These are phyloP conservation scores for Entelurus aequoreus DNA, from an alignment of 2,113 vertebrate genomes.

Conservation along the genomic window DNA sequence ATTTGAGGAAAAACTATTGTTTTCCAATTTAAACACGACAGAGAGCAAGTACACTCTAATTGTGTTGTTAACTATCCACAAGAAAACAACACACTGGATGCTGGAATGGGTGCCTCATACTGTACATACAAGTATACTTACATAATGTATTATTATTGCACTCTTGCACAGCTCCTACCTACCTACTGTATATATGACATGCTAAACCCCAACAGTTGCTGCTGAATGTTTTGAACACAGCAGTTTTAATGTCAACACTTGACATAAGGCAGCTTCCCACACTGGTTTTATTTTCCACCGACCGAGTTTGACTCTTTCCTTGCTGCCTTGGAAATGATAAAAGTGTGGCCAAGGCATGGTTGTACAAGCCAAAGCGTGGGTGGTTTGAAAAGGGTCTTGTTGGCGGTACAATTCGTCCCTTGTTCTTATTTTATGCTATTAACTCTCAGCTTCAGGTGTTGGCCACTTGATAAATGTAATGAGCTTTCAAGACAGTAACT, in stretches of 20 bases:
- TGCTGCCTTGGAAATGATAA: constrained; percentile 8
- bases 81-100: too few species aligned
- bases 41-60: too few species aligned
- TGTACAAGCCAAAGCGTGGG: constrained; percentile 16
- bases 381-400: neutral
- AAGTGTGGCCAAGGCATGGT: constrained; percentile 17
- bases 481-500: neutral
- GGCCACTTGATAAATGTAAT: constrained; percentile 61
- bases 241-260: neutral
- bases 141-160: too few species aligned
- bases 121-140: too few species aligned
- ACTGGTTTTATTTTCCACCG: neutral
- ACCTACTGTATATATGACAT: too few species aligned
- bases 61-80: too few species aligned
- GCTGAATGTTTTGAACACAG: too few species aligned
- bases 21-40: too few species aligned
- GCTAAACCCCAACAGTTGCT: too few species aligned
- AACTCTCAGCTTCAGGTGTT: neutral
- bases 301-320: neutral
- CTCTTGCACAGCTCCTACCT: too few species aligned
- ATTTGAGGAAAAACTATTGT: too few species aligned
- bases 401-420: neutral
- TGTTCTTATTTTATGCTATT: neutral
- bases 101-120: too few species aligned
- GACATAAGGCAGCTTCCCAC: neutral